Conservation (phyloP, 2,113 vertebrate species). For the Heterochromis multidens region DNA sequence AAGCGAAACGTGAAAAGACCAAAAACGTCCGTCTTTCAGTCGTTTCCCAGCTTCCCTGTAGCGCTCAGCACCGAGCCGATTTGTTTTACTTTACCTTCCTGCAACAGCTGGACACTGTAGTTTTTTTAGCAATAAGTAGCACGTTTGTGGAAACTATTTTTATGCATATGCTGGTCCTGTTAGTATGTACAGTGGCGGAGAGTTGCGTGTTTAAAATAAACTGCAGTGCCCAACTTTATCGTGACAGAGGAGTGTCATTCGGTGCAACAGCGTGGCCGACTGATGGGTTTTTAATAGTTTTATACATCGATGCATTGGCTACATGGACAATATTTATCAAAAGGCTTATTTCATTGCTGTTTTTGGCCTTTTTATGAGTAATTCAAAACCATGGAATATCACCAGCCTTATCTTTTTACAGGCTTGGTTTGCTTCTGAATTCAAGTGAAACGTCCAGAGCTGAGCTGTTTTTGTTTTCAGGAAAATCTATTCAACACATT, state of each 20-base stretch:
- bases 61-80: neutral
- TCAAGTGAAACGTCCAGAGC: neutral
- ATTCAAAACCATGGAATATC: neutral
- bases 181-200: neutral
- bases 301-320: neutral
- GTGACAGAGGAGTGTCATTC: neutral
- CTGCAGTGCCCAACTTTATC: neutral
- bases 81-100: neutral
- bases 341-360: neutral
- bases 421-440: neutral
- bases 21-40: neutral
- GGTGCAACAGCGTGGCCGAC: neutral
- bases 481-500: neutral
- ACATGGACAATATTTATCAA: neutral
- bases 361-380: neutral
- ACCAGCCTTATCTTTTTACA: neutral
- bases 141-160: neutral
- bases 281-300: neutral
- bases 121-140: neutral
- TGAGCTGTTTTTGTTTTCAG: constrained; percentile 5
- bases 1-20: neutral
- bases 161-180: neutral
- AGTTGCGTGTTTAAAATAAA: neutral
- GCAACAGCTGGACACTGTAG: neutral
- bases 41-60: neutral